Conservation (phyloP, 2,113 vertebrate genomes). For the Hydrolagus affinis region DNA sequence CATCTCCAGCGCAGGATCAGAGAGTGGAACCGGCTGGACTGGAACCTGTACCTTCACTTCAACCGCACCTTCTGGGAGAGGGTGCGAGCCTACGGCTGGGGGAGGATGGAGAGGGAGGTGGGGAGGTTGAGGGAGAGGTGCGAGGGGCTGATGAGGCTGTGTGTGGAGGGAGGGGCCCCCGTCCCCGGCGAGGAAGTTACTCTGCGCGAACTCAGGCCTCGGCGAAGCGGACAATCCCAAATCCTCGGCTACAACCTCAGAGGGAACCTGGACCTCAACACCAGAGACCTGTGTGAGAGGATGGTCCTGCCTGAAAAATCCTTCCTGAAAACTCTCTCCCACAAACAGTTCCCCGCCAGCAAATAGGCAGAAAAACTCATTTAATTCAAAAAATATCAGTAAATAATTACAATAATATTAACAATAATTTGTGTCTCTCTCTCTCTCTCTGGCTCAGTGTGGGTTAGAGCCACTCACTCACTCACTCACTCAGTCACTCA, state of each 20-base stretch:
- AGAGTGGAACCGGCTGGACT: constrained; percentile 42
- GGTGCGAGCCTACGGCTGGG: constrained; percentile 35
- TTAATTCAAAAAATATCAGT: too few species aligned
- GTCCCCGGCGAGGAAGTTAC: constrained; percentile 37
- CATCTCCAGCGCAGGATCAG: constrained; percentile 23
- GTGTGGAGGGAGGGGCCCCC: constrained; percentile 35
- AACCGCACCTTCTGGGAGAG: constrained; percentile 41
- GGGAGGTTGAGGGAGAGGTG: constrained; percentile 34
- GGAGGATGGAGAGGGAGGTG: constrained; percentile 38
- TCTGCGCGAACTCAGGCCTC: constrained; percentile 37
- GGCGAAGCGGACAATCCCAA: constrained; percentile 37
- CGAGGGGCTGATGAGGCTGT: constrained; percentile 29
- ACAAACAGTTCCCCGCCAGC: too few species aligned
- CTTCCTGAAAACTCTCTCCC: constrained; percentile 31
- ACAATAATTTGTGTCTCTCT: too few species aligned
- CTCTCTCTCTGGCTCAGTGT: too few species aligned
- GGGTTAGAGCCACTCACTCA: too few species aligned
- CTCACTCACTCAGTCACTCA: too few species aligned
- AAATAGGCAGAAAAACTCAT: too few species aligned
- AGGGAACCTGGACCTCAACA: constrained; percentile 35
- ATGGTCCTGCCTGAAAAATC: constrained; percentile 43
- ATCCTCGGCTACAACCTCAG: constrained; percentile 39
- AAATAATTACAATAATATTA: too few species aligned
- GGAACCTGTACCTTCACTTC: constrained; percentile 42
- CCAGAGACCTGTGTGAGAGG: constrained; percentile 40